Evolutionary conservation across 2,797 vertebrate genomes (phyloP).

Genomic region (Apogon hyalosoma): DNA sequence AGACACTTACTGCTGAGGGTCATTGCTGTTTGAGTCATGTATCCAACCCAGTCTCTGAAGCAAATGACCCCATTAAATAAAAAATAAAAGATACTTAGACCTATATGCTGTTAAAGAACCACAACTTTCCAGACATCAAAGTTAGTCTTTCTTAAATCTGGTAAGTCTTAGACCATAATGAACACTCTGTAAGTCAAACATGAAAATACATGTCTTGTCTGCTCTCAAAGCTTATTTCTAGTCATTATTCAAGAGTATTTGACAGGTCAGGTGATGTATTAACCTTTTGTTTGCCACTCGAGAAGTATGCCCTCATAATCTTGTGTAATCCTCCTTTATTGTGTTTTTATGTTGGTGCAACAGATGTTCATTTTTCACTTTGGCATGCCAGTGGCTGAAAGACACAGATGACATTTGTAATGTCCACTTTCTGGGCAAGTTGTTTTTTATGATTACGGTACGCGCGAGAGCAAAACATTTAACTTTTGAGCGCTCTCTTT

Average conservation of each 20-base stretch:
- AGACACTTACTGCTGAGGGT: constrained; percentile 36
- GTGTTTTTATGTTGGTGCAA: constrained; percentile 27
- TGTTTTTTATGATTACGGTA: constrained; percentile 20
- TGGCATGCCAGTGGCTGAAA: constrained; percentile 29
- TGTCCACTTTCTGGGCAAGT: constrained; percentile 32
- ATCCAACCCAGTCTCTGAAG: neutral
- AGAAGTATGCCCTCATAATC: constrained; percentile 40
- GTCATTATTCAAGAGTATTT: constrained; percentile 42
- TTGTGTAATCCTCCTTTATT: constrained; percentile 46
- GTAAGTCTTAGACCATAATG: no score
- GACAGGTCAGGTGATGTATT: constrained; percentile 39
- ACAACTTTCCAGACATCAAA: constrained; percentile 21
- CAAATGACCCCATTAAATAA: constrained; percentile 17
- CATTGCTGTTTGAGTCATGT: constrained; percentile 7
- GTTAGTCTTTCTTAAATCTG: neutral
- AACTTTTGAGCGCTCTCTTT: constrained; percentile 3
- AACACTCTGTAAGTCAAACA: constrained; percentile 7
- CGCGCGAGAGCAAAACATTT: neutral
- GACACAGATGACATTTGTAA: constrained; percentile 32
- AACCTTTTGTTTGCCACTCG: constrained; percentile 57
- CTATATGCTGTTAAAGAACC: constrained; percentile 23
- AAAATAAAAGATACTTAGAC: neutral
- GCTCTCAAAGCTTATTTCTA: constrained; percentile 32
- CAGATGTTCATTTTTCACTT: constrained; percentile 50
- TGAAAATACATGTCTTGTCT: constrained; percentile 37